Base-by-base conservation (phyloP, 2,888 invertebrate species). In the Drosophila percnosoma region DNA sequence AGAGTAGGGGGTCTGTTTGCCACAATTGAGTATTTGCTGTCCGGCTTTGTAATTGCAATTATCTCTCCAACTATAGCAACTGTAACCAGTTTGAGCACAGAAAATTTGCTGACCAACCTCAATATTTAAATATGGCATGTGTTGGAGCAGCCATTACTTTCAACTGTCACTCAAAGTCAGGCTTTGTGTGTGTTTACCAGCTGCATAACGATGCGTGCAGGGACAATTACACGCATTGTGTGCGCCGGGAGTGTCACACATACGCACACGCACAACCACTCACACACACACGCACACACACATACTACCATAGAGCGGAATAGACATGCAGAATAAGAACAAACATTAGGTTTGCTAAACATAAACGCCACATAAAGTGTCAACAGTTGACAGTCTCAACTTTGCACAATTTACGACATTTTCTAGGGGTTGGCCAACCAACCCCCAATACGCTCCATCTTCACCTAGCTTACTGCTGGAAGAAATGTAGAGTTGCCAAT, bases 361-460 rank as follows among this genome's bases (percentile, higher is more conserved):
- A 80, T 78, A 78, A 82, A 72, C 70, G 83, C 80, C 83, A 81
- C 77, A 81, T 79, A 69, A 80, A 76, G 81, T 81, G 81, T 83
- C 81, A 80, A 76, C 76, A 79, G 81, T 83, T 83, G 83, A 81
- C 83, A 83, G 81, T 73, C 69, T 71, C 76, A 83, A 80, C 83
- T 83, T 76, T 80, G 68, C 77, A 80, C 77, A 80, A 82, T 78
- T 80, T 80, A 80, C 80, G 71, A 78, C 68, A 58, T 69, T 82
- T 71, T 54, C 58, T 13, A 48, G 33, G 57, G 49, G 45, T 45
- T 45, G 45, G 15, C 45, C 45, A 24, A 7, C 15, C 33, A 27
- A 38, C n/a, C 38, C 51, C 48, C 53, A n/a, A 27, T 34, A 34
- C 36, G 27, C 48, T 31, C 51, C 49, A 24, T 40, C 4, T n/a